Evolutionary conservation across 2,113 vertebrate species (phyloP).

Genomic region (Hippocampus comes): DNA sequence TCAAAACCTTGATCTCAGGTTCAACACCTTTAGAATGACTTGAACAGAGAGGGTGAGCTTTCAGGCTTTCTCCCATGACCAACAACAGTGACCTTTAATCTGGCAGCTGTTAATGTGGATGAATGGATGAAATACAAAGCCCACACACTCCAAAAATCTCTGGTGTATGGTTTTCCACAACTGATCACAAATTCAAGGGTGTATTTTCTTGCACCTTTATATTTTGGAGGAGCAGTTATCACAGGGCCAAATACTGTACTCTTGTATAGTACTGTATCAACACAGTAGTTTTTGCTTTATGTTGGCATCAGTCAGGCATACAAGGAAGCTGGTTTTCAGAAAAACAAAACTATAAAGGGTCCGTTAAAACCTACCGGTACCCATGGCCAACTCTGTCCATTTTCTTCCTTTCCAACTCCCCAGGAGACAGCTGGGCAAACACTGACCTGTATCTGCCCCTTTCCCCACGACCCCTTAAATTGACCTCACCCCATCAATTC

Average conservation of each 20-base stretch:
- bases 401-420: conserved; percentile 29
- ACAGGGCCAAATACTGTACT: background rate
- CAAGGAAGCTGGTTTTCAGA: background rate
- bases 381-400: background rate
- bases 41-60: background rate
- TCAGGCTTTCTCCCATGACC: background rate
- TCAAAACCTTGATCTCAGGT: background rate
- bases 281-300: background rate
- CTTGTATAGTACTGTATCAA: background rate
- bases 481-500: conserved; percentile 24
- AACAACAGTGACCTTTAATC: background rate
- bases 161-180: background rate
- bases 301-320: background rate
- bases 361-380: background rate
- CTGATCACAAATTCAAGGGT: background rate
- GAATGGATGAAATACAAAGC: background rate
- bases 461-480: conserved; percentile 47
- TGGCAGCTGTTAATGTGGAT: background rate
- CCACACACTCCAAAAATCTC: background rate
- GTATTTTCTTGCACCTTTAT: background rate
- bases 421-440: conserved; percentile 64
- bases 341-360: background rate
- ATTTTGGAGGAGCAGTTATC: background rate
- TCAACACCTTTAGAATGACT: background rate
- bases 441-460: conserved; percentile 45